phyloP scores from a whole-genome alignment of 2,113 vertebrate genomes.

The Glaucidium brasilianum region DNA sequence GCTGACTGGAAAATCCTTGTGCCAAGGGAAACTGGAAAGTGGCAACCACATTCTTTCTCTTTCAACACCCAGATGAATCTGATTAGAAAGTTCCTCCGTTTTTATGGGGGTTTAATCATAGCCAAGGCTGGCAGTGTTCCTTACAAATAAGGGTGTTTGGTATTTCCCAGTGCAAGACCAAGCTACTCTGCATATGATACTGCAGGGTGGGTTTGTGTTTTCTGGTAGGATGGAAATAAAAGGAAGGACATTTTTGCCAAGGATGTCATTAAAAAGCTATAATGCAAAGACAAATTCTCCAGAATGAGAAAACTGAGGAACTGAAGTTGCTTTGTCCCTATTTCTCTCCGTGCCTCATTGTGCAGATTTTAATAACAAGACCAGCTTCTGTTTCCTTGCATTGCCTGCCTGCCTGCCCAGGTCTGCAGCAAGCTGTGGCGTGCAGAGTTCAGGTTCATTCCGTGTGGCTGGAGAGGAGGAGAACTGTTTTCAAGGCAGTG shows the following conservation, averaged over 20 bases:
- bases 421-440: background rate
- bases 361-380: background rate
- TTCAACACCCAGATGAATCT: background rate
- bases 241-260: background rate
- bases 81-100: background rate
- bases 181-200: fast-evolving
- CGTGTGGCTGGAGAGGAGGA: background rate
- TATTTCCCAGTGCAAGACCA: background rate
- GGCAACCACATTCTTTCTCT: background rate
- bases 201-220: background rate
- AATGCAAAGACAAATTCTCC: background rate
- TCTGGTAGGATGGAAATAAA: background rate
- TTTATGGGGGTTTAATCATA: background rate
- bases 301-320: background rate
- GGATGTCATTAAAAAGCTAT: background rate
- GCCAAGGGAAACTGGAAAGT: slow-evolving; percentile 35
- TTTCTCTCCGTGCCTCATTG: background rate
- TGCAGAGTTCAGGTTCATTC: background rate
- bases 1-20: background rate
- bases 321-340: background rate
- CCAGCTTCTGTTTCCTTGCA: background rate
- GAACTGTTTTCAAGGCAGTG: background rate
- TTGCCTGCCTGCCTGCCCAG: background rate
- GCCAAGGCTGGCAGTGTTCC: background rate
- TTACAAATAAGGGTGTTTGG: background rate